Evolutionary conservation across 2,888 invertebrate genomes (phyloP).

Genomic region (Ochropleura plecta): DNA sequence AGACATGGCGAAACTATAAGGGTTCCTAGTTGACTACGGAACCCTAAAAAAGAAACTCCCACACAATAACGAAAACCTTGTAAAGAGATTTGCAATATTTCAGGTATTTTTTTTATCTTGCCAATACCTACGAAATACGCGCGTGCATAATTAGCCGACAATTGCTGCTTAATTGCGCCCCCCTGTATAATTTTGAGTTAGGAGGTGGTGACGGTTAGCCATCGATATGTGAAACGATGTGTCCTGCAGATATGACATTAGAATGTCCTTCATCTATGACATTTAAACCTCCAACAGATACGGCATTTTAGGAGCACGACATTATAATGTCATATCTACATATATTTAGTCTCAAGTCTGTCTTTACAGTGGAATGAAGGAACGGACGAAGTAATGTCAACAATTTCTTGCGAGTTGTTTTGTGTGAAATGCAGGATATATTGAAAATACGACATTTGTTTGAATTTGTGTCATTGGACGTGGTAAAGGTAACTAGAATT

Average conservation of each 20-base stretch:
- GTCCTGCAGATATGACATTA: not conserved
- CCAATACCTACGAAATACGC: no score
- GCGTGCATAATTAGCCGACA: no score
- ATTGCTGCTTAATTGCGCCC: no score
- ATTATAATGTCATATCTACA: not conserved
- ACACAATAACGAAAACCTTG: no score
- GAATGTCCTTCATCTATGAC: not conserved
- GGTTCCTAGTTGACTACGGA: no score
- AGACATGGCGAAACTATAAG: no score
- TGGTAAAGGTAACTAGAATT: conserved; percentile 15
- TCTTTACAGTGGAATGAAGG: conserved; percentile 32
- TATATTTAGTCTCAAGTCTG: conserved; percentile 24
- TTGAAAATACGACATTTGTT: conserved; percentile 12
- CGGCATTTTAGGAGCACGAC: not conserved
- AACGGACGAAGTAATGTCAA: not conserved
- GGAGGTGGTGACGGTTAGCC: not conserved
- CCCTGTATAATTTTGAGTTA: no score
- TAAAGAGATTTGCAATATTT: no score
- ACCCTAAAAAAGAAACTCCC: no score
- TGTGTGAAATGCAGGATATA: conserved; percentile 19
- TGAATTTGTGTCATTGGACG: conserved; percentile 38
- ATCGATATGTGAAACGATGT: not conserved
- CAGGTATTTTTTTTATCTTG: no score
- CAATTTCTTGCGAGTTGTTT: conserved; percentile 24
- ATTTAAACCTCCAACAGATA: not conserved